Conservation (phyloP, 2,888 invertebrate species). For the Drosophila rellima region DNA sequence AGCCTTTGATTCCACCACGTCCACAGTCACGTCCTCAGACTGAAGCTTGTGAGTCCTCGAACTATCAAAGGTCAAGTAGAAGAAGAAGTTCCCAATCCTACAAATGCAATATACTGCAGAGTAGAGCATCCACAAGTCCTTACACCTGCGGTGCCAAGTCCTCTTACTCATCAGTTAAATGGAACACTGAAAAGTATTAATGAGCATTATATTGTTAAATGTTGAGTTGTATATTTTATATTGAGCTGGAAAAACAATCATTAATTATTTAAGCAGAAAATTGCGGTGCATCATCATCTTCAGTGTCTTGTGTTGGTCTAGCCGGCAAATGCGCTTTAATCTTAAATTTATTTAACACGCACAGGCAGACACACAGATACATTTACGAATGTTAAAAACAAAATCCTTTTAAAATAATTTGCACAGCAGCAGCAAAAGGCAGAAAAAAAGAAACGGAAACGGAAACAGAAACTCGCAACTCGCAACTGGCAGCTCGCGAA, state of each 20-base stretch:
- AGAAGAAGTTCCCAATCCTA: conserved; percentile 4
- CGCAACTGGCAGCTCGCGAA: conserved; percentile 38
- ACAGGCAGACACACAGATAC: conserved; percentile 5
- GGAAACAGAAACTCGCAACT: conserved; percentile 65
- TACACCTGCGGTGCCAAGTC: conserved; percentile 22
- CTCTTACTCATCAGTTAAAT: not conserved
- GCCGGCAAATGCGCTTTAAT: conserved; percentile 44
- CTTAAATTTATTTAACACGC: conserved; percentile 42
- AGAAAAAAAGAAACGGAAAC: conserved; percentile 52
- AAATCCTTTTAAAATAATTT: conserved; percentile 81
- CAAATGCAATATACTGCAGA: conserved; percentile 25
- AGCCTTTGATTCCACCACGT: no score
- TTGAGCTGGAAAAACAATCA: not conserved
- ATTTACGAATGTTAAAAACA: conserved; percentile 50
- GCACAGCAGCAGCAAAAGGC: conserved; percentile 37
- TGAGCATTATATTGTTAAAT: not conserved
- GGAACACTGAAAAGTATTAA: not conserved
- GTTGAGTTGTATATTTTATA: conserved; percentile 31
- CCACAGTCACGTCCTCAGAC: not conserved
- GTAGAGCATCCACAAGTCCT: not conserved
- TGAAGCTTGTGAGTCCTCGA: not conserved
- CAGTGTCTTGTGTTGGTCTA: conserved; percentile 25
- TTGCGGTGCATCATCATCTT: not conserved
- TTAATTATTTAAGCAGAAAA: not conserved
- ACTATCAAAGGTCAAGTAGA: not conserved